Evolutionary conservation across 2,888 invertebrate genomes (phyloP).

Genomic region (Ganaspis brasiliensis): DNA sequence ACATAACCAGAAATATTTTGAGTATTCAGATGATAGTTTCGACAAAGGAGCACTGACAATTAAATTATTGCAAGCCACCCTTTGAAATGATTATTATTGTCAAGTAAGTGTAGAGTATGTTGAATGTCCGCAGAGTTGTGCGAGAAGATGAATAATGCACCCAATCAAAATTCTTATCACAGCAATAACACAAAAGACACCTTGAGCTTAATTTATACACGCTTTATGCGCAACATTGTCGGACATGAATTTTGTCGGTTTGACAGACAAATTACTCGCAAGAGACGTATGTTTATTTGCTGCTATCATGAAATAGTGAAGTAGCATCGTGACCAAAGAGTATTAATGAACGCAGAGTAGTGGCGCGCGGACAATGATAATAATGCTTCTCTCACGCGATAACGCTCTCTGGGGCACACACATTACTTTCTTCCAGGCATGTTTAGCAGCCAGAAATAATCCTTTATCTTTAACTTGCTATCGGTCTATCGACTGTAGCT

Average conservation of each 20-base stretch:
- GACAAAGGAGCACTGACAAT: too few relatives aligned
- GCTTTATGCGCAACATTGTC: conserved; percentile 23
- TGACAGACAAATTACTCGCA: conserved; percentile 38
- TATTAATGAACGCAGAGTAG: conserved; percentile 33
- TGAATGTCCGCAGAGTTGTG: too few relatives aligned
- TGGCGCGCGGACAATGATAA: conserved; percentile 36
- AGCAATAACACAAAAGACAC: neutral
- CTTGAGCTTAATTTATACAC: neutral
- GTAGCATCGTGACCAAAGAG: conserved; percentile 32
- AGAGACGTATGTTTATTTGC: conserved; percentile 27
- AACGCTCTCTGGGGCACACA: conserved; percentile 23
- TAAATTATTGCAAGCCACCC: too few relatives aligned
- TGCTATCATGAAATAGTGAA: conserved; percentile 2
- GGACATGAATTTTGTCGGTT: conserved; percentile 15
- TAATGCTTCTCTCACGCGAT: conserved; percentile 41
- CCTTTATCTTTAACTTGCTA: conserved; percentile 20
- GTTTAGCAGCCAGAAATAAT: conserved; percentile 32
- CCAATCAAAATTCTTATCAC: neutral
- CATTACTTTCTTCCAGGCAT: conserved; percentile 34
- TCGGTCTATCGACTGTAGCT: conserved; percentile 32
- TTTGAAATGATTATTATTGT: too few relatives aligned
- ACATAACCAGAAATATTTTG: too few relatives aligned
- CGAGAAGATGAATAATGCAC: neutral
- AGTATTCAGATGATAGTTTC: too few relatives aligned
- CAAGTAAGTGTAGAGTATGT: too few relatives aligned